Evolutionary conservation across 2,797 vertebrate genomes (phyloP).

Genomic region (Hemitrygon akajei): DNA sequence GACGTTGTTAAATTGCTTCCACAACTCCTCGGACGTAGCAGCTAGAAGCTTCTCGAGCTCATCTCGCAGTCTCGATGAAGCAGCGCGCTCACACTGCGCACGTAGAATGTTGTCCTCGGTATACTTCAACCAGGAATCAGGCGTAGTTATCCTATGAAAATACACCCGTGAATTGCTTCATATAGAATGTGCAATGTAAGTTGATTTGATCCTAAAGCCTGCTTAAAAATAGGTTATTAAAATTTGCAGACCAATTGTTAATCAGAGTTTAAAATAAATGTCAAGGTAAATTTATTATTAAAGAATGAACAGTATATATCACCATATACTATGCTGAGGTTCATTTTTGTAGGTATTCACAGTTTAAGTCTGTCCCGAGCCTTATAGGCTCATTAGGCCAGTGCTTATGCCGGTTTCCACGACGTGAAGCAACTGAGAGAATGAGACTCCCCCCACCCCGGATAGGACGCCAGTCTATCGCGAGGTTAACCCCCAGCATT

Average conservation of each 20-base stretch:
- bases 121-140: conserved; percentile 52
- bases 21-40: conserved; percentile 50
- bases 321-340: too few species aligned
- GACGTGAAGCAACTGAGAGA: too few species aligned
- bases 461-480: too few species aligned
- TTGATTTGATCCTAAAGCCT: background rate
- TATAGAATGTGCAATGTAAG: background rate
- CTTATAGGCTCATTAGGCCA: too few species aligned
- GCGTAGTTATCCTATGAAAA: conserved; percentile 46
- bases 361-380: too few species aligned
- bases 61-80: conserved; percentile 50
- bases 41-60: conserved; percentile 50
- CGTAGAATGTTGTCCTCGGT: conserved; percentile 55
- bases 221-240: background rate
- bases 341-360: too few species aligned
- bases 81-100: conserved; percentile 53
- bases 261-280: background rate
- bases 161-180: background rate
- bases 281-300: too few species aligned
- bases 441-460: too few species aligned
- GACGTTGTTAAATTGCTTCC: conserved; percentile 52
- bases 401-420: too few species aligned
- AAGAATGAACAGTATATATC: too few species aligned
- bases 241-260: background rate
- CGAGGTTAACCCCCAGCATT: too few species aligned